Conservation (phyloP, 2,113 vertebrate species). For the Limanda limanda region DNA sequence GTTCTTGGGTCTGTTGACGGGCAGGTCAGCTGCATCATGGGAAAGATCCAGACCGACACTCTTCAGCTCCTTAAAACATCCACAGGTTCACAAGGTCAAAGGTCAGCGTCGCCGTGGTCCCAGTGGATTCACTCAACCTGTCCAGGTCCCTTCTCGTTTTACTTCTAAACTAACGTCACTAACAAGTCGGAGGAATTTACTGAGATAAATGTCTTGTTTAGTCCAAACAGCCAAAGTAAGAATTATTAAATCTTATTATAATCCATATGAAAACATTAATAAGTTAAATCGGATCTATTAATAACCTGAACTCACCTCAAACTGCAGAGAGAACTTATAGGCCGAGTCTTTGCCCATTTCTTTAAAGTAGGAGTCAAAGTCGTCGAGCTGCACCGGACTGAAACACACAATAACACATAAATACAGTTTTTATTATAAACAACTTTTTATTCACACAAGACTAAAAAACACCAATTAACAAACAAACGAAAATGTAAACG, state of each 20-base stretch:
- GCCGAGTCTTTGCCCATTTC: conserved; percentile 99
- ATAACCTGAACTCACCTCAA: conserved; percentile 85
- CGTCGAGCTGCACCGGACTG: conserved; percentile 93
- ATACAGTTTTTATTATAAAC: neutral
- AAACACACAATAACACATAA: neutral
- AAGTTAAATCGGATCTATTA: too few species aligned
- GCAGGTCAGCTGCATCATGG: conserved; percentile 95
- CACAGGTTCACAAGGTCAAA: neutral
- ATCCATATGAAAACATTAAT: too few species aligned
- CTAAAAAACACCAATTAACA: neutral
- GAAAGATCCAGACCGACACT: conserved; percentile 92
- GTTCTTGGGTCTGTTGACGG: conserved; percentile 94
- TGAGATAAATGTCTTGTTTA: too few species aligned
- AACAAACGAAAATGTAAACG: too few species aligned
- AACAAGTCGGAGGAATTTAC: too few species aligned
- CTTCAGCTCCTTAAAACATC: conserved; percentile 88
- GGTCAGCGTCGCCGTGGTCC: neutral
- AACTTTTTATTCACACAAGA: neutral
- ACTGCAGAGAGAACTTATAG: conserved; percentile 98
- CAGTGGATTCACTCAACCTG: too few species aligned
- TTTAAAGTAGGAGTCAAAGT: conserved; percentile 94
- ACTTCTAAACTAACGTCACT: too few species aligned
- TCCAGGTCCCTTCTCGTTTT: too few species aligned
- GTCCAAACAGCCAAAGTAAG: too few species aligned
- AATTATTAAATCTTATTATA: too few species aligned